phyloP scores from a whole-genome alignment of 2,888 invertebrate species.

The Odontocolon sp. region DNA sequence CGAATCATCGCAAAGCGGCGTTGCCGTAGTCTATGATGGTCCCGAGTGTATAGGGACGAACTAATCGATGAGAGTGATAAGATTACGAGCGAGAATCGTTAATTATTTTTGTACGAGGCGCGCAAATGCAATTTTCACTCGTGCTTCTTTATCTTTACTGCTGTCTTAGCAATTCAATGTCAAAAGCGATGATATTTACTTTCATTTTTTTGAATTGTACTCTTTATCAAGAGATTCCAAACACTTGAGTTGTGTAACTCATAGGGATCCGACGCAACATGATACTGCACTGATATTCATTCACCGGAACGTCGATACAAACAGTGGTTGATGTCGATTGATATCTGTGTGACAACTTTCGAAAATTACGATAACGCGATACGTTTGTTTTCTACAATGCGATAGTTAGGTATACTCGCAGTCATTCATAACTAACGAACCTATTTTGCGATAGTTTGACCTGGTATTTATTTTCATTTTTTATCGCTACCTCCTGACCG shows the following conservation, averaged over 20 bases:
- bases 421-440: background rate
- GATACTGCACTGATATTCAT: background rate
- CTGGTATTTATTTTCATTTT: background rate
- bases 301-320: constrained; percentile 29
- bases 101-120: no score
- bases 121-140: constrained; percentile 4
- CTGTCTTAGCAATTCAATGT: no score
- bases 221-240: no score
- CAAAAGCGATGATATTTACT: no score
- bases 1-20: background rate
- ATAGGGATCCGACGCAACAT: background rate
- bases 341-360: background rate
- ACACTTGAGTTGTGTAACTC: constrained; percentile 1
- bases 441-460: background rate
- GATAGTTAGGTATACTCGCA: background rate
- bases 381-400: background rate
- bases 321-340: constrained; percentile 1
- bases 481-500: background rate
- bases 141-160: no score
- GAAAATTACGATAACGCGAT: background rate
- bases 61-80: no score
- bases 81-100: no score
- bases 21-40: no score
- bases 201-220: no score
- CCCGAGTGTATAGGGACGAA: no score